Percentiles rank a stretch among this genome's conserved stretches.
phyloP scores from a whole-genome alignment of 2,888 invertebrate genomes.

The Chrysina gloriosa region DNA sequence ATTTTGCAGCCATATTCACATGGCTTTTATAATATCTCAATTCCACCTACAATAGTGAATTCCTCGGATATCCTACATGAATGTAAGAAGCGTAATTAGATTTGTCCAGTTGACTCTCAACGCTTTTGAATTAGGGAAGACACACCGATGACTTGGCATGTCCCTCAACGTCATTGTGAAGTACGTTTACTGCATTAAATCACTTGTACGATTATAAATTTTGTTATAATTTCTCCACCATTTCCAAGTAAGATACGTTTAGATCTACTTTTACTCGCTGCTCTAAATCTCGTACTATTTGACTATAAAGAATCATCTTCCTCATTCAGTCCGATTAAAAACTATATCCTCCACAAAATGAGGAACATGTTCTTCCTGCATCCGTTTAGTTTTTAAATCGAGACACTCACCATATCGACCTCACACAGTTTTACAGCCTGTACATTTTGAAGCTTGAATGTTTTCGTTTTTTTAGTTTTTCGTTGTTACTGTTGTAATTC shows the following conservation, averaged over 20 bases:
- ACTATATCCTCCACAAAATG: not conserved
- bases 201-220: no score
- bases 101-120: no score
- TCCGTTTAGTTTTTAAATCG: not conserved
- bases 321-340: not conserved
- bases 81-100: no score
- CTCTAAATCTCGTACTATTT: slow-evolving; percentile 3
- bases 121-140: no score
- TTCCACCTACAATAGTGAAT: no score
- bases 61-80: no score
- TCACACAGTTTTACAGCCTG: slow-evolving; percentile 10
- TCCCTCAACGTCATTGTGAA: no score
- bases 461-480: slow-evolving; percentile 24
- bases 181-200: no score
- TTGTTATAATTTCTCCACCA: no score
- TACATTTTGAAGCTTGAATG: slow-evolving; percentile 20
- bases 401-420: not conserved
- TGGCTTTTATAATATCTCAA: no score
- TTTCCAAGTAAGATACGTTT: not conserved
- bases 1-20: no score
- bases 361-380: slow-evolving; percentile 2
- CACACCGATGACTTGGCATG: no score
- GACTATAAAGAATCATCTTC: not conserved
- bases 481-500: slow-evolving; percentile 5
- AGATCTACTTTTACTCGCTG: not conserved